These are phyloP conservation scores for Sebastes paucispinis DNA, from an alignment of 2,797 vertebrate species.

Conservation along the genomic window DNA sequence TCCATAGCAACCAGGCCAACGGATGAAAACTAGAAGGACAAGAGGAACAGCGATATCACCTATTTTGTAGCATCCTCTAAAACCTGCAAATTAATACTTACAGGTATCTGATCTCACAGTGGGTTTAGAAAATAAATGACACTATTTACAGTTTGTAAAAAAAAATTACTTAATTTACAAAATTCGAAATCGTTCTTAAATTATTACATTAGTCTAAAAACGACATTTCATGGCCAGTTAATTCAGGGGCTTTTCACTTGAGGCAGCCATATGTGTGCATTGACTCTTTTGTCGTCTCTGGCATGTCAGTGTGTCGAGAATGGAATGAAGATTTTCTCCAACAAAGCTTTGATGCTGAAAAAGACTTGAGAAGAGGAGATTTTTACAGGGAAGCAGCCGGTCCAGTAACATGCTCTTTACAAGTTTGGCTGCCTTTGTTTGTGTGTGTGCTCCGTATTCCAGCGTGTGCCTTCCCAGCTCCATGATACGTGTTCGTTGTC, in stretches of 20 bases:
- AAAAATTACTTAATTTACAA: conserved; percentile 4
- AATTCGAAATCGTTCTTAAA: conserved; percentile 16
- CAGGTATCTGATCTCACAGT: not conserved
- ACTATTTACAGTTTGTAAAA: conserved; percentile 36
- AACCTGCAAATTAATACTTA: not conserved
- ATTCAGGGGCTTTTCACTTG: conserved; percentile 6
- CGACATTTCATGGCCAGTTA: not conserved
- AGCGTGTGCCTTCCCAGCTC: conserved; percentile 79
- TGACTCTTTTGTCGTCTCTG: conserved; percentile 14
- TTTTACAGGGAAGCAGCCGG: conserved; percentile 41
- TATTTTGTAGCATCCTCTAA: conserved; percentile 35
- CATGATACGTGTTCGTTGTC: conserved; percentile 69
- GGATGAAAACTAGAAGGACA: conserved; percentile 33
- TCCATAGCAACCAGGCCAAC: conserved; percentile 71
- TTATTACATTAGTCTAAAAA: conserved; percentile 20
- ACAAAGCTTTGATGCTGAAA: conserved; percentile 19
- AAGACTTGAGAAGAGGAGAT: conserved; percentile 18
- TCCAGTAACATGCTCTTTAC: conserved; percentile 56
- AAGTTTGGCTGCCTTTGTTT: conserved; percentile 37
- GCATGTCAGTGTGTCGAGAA: conserved; percentile 27
- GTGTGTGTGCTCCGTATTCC: conserved; percentile 65
- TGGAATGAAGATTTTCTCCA: conserved; percentile 28
- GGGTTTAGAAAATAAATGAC: conserved; percentile 28
- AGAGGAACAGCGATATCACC: conserved; percentile 15
- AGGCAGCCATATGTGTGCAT: conserved; percentile 46